Evolutionary conservation across 2,888 invertebrate genomes (phyloP).

Genomic region (Parochlus steinenii): DNA sequence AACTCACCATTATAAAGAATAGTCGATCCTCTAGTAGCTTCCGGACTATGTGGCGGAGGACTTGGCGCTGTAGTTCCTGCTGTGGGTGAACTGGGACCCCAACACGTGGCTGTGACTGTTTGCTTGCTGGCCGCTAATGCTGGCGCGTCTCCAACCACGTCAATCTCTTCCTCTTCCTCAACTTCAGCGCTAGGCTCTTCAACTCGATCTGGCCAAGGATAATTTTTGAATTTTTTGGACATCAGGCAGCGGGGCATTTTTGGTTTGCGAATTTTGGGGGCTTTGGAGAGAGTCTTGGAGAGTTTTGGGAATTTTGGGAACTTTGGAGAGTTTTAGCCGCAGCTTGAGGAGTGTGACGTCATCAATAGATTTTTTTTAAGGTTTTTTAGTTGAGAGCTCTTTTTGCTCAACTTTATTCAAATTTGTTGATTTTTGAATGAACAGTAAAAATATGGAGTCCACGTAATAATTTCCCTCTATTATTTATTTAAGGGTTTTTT

Average conservation of each 20-base stretch:
- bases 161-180: slow-evolving; percentile 66
- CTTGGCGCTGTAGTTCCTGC: slow-evolving; percentile 60
- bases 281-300: slow-evolving; percentile 29
- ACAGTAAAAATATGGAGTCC: too few relatives aligned
- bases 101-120: slow-evolving; percentile 29
- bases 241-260: slow-evolving; percentile 89
- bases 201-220: slow-evolving; percentile 54
- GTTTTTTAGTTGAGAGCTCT: too few relatives aligned
- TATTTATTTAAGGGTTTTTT: too few relatives aligned
- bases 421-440: too few relatives aligned
- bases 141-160: slow-evolving; percentile 59
- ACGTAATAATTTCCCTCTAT: too few relatives aligned
- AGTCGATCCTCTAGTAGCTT: slow-evolving; percentile 48
- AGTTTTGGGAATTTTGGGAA: too few relatives aligned
- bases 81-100: slow-evolving; percentile 59
- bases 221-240: slow-evolving; percentile 91
- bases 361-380: too few relatives aligned
- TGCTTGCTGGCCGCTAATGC: slow-evolving; percentile 16
- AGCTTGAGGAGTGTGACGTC: too few relatives aligned
- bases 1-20: slow-evolving; percentile 61
- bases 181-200: slow-evolving; percentile 36
- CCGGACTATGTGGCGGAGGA: slow-evolving; percentile 47
- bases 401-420: too few relatives aligned
- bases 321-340: too few relatives aligned
- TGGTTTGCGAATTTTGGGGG: slow-evolving; percentile 32